Conservation (phyloP, 2,888 invertebrate species). For the Agriopis leucophaearia region DNA sequence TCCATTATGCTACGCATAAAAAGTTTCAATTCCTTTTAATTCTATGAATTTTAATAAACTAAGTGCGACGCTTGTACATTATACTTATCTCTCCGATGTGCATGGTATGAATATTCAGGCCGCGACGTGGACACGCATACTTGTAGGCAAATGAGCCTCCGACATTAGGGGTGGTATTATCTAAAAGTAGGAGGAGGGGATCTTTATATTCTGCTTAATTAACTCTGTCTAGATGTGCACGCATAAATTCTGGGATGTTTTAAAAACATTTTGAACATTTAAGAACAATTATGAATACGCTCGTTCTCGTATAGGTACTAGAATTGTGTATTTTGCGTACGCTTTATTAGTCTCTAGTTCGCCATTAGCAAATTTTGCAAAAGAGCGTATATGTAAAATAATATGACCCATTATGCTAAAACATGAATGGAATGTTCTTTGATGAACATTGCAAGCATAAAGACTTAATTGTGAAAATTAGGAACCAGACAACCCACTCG, state of each 20-base stretch:
- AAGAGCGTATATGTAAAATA: neutral
- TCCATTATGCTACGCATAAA: neutral
- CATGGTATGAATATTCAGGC: slow-evolving; percentile 32
- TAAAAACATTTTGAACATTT: neutral
- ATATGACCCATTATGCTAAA: slow-evolving; percentile 6
- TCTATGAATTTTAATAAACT: slow-evolving; percentile 8
- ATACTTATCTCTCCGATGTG: slow-evolving; percentile 9
- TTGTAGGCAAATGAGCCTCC: slow-evolving; percentile 27
- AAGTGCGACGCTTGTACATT: slow-evolving; percentile 3
- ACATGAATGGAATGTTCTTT: neutral
- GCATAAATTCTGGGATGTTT: neutral
- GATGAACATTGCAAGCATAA: slow-evolving; percentile 23
- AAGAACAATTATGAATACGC: neutral
- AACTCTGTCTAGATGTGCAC: slow-evolving; percentile 5
- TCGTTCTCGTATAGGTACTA: no score
- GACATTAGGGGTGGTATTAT: slow-evolving; percentile 18
- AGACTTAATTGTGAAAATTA: slow-evolving; percentile 28
- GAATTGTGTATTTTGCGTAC: neutral
- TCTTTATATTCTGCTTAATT: neutral
- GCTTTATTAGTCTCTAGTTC: neutral
- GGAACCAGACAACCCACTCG: slow-evolving; percentile 26
- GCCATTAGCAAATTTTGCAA: neutral
- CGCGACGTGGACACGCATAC: slow-evolving; percentile 31
- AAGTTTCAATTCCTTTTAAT: neutral
- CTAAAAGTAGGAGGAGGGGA: neutral